Evolutionary conservation across 2,888 invertebrate species (phyloP), one percentile per base, ranked within the genome.

Genomic region (Hofmannophila pseudospretella): DNA sequence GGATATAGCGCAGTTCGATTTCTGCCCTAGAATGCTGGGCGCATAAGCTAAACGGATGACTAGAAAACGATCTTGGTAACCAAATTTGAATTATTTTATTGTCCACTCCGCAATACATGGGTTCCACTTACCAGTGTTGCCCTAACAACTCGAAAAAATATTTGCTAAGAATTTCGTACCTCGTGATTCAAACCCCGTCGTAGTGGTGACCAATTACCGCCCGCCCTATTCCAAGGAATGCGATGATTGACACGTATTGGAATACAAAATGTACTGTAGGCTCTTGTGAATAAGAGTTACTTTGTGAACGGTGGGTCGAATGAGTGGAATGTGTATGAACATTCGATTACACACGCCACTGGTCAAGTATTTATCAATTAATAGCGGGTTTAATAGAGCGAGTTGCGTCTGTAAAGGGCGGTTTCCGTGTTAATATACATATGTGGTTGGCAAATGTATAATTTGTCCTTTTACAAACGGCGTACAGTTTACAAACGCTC

Each of bases 331-430:
- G 54, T 72, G 78, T 77, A 74, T 72, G 78, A 79, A 78, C 77
- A 82, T 82, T 84, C 75, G 75, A 85, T 85, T 82, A 78, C 59
- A 74, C 82, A 76, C 80, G 46, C 66, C 67, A 66, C 30, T 58
- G 78, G 80, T 80, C 84, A 81, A 82, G 84, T 79, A 84, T 84
- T 84, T 80, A 73, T 76, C 79, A 82, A 82, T 85, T 85, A 84
- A 72, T 67, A 50, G 54, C 63, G 64, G 68, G 78, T 81, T 76
- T 81, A 76, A 79, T 80, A 71, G 71, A 65, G 64, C 63, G 63
- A 68, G 71, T 71, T 77, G 75, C 59, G 51, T 51, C 60, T 46
- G 49, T 58, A 58, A 55, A 48, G 45, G 54, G 44, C 45, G 54
- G 63, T 80, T 84, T 73, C 80, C 75, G 47, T 40, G 47, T 54